Evolutionary conservation across 2,888 invertebrate species (phyloP).

Genomic region (Dioctria rufipes): DNA sequence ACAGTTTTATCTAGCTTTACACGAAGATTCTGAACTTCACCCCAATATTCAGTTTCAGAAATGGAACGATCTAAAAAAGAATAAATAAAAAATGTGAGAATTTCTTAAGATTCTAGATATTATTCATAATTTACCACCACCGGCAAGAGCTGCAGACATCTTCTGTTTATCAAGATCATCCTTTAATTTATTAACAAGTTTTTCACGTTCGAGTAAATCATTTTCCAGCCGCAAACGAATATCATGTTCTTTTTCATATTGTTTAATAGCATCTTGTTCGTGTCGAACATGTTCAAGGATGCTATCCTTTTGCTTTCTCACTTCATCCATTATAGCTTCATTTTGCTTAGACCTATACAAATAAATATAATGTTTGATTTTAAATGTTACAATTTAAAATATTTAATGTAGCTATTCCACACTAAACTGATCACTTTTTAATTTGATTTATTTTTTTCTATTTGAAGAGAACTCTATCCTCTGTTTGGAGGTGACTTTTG

Average conservation of each 20-base stretch:
- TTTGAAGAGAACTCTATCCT: too few relatives aligned
- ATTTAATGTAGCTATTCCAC: too few relatives aligned
- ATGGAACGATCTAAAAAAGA: slow-evolving; percentile 39
- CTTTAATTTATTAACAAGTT: slow-evolving; percentile 38
- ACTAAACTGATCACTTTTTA: too few relatives aligned
- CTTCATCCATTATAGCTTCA: slow-evolving; percentile 50
- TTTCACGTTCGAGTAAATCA: slow-evolving; percentile 39
- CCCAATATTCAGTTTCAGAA: slow-evolving; percentile 51
- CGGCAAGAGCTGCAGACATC: slow-evolving; percentile 26
- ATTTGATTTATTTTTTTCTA: too few relatives aligned
- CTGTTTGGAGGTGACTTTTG: too few relatives aligned
- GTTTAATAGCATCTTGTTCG: slow-evolving; percentile 41
- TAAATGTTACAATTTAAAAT: too few relatives aligned
- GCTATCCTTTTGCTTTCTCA: slow-evolving; percentile 46
- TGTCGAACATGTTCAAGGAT: slow-evolving; percentile 43
- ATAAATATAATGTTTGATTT: neutral
- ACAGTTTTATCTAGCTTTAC: slow-evolving; percentile 35
- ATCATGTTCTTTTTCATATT: slow-evolving; percentile 52
- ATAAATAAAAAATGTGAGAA: neutral
- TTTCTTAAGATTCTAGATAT: neutral
- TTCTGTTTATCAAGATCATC: slow-evolving; percentile 52
- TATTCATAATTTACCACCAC: slow-evolving; percentile 24
- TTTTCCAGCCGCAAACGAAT: slow-evolving; percentile 42
- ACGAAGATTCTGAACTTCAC: slow-evolving; percentile 52
- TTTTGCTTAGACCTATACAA: slow-evolving; percentile 29